Evolutionary conservation across 2,797 vertebrate species (phyloP).

Genomic region (Ciconia nigra): DNA sequence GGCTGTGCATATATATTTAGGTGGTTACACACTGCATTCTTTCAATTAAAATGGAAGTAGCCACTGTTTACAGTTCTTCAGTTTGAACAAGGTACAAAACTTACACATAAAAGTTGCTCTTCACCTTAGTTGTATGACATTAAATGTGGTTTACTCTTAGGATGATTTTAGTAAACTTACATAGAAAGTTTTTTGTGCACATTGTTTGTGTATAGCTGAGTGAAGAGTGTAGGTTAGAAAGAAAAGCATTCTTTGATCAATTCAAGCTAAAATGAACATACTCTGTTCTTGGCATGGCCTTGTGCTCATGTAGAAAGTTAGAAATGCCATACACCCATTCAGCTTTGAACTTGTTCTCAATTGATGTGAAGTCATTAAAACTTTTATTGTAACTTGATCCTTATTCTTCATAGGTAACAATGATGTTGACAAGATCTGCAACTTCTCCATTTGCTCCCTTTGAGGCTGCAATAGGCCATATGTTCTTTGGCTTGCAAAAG

Average conservation of each 20-base stretch:
- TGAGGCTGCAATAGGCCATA: conserved; percentile 79
- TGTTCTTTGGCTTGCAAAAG: conserved; percentile 80
- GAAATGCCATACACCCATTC: neutral
- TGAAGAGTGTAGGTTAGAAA: neutral
- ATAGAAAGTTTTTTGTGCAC: neutral
- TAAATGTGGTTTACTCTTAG: neutral
- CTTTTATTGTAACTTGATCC: neutral
- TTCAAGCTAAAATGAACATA: neutral
- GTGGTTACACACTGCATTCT: neutral
- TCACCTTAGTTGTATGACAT: neutral
- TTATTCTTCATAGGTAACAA: conserved; percentile 77
- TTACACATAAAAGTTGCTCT: neutral
- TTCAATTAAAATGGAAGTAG: neutral
- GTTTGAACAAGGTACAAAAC: neutral
- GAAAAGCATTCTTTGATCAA: neutral
- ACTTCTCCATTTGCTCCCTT: conserved; percentile 79
- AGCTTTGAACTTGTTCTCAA: neutral
- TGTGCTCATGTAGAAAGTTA: neutral
- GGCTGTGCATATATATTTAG: neutral
- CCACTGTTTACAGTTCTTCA: neutral
- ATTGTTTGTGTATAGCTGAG: neutral
- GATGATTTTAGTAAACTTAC: neutral
- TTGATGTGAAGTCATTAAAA: neutral
- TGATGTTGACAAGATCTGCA: conserved; percentile 83
- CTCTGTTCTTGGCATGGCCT: neutral